Evolutionary conservation across 2,888 invertebrate species (phyloP), one percentile per base, ranked within the genome.

Genomic region (Metalampra italica): DNA sequence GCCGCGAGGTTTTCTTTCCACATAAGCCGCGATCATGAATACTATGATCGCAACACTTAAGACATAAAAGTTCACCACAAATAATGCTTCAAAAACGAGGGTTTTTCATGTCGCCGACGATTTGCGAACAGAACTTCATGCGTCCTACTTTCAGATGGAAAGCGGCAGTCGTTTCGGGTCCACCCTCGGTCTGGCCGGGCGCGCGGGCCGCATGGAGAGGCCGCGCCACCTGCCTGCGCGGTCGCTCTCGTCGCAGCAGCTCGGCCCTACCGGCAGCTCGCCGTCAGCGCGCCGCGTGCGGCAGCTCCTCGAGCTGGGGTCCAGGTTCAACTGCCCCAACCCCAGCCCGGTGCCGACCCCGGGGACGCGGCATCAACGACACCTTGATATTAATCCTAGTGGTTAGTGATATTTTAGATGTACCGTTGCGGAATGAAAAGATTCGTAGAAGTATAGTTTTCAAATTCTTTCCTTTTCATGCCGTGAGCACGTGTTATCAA

Each of bases 331-430:
- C 64, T 91, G 92, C 44, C 93, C 93, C 1, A 92, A 92, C 56
- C 92, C 92, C 29, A 94, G 94, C 70, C 94, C 94, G 0, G 94
- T 94, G 43, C 94, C 94, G 0, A 95, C 95, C 50, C 94, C 95
- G 5, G 93, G 95, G 49, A 94, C 95, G 12, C 93, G 95, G 46
- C 91, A 95, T 69, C 94, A 95, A 54, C 91, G 94, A 69, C 94
- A 93, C 78, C 91, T 97, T 60, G 96, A 97, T 80, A 96, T 97
- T 63, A 97, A 97, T 90, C 96, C 96, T 68, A 96, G 95, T 70
- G 96, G 94, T 94, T 64, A 69, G 72, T 55, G 12, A 30, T n/a
- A n/a, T n/a, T n/a, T n/a, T n/a, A n/a, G n/a, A n/a, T n/a, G 38
- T 29, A 29, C 32, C 7, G n/a, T 7, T 40, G 9, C 22, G 22